Evolutionary conservation across 1,140 invertebrate species (phyloP), one percentile per base, ranked within the genome.

Genomic region (Hypothenemus hampei): DNA sequence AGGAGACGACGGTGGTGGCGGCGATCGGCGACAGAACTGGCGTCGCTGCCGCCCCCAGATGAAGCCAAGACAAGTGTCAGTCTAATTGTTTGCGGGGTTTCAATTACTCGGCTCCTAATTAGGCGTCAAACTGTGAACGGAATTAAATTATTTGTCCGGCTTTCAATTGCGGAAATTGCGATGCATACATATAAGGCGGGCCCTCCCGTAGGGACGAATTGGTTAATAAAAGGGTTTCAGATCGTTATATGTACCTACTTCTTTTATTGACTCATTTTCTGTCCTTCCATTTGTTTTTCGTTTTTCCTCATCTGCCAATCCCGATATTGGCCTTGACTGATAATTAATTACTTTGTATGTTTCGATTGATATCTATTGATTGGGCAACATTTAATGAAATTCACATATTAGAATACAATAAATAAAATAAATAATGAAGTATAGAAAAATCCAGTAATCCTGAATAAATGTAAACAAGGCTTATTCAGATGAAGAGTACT

Each of bases 131-230:
- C 67, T 69, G 67, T 63, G 67, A 65, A 67, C 59, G 63, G 64
- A 69, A 69, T 69, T 69, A 65, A 66, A 69, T 69, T 69, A 69
- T 69, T 69, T 69, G 67, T 66, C 65, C 61, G 65, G 65, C 61
- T 67, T 69, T 65, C 55, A 59, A 55, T 50, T 59, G 50, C 51
- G 61, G 61, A 63, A 63, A 63, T 63, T 63, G 56, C 57, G 59
- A 61, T 60, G 52, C 52, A 55, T 55, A 55, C 40, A 47, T 55
- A 39, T 55, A 29, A 48, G n/a, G 10, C 40, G 40, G 45, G 37
- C 50, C 50, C n/a, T n/a, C n/a, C 50, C 39, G 50, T 41, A 33
- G 40, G 50, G 50, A 44, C 50, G 40, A 15, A 44, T n/a, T n/a
- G n/a, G 50, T 36, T 53, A 53, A 53, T 53, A 53, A 23, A 49